Evolutionary conservation across 2,797 vertebrate genomes (phyloP).

Genomic region (Onychomys arenicola): DNA sequence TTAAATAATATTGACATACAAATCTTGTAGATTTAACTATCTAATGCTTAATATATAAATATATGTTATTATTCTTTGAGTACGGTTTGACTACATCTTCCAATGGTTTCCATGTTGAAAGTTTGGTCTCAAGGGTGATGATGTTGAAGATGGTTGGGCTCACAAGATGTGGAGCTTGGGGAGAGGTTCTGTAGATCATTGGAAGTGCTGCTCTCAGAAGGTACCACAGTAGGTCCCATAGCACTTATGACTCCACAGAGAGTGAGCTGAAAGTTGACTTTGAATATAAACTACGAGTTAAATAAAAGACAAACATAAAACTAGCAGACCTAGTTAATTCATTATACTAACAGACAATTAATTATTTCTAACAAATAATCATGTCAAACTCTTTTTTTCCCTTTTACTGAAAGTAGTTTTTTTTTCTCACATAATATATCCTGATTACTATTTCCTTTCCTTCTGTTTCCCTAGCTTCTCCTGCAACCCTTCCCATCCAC

Average conservation of each 20-base stretch:
- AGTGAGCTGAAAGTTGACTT: not conserved
- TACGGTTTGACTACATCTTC: not conserved
- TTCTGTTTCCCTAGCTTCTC: not conserved
- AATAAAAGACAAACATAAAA: not conserved
- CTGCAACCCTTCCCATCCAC: fast-evolving
- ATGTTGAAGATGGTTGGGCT: not conserved
- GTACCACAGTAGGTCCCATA: no score
- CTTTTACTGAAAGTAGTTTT: not conserved
- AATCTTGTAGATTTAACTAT: not conserved
- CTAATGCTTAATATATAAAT: not conserved
- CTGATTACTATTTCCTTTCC: not conserved
- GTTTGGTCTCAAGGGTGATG: no score
- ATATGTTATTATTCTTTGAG: not conserved
- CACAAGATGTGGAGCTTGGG: not conserved
- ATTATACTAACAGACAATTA: not conserved
- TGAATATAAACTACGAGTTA: not conserved
- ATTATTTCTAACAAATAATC: not conserved
- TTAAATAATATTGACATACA: not conserved
- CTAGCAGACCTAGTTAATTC: not conserved
- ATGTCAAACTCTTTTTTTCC: not conserved
- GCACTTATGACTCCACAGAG: not conserved
- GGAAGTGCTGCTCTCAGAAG: not conserved
- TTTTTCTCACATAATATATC: not conserved
- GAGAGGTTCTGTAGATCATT: no score
- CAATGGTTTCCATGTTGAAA: not conserved